phyloP scores from a whole-genome alignment of 2,888 invertebrate genomes.

The Heterodera filipjevi region DNA sequence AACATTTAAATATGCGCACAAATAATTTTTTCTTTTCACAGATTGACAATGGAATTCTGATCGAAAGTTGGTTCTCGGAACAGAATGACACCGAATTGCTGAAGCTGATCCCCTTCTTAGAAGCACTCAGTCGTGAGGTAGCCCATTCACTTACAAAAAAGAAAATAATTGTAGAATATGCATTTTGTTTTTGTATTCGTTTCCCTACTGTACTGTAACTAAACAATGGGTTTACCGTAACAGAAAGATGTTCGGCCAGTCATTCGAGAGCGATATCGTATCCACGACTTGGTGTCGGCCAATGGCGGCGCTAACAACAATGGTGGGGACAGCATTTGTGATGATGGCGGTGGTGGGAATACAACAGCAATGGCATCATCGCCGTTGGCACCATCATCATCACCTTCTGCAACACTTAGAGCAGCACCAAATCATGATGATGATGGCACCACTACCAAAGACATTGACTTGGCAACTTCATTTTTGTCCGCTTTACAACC shows the following conservation, averaged over 20 bases:
- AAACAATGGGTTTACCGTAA: too few species aligned
- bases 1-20: neutral
- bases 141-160: too few species aligned
- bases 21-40: neutral
- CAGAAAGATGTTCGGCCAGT: conserved; percentile 86
- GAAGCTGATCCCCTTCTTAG: conserved; percentile 87
- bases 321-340: neutral
- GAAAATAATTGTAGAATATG: too few species aligned
- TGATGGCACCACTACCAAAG: too few species aligned
- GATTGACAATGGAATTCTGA: conserved; percentile 86
- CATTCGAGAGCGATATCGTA: conserved; percentile 84
- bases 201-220: too few species aligned
- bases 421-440: too few species aligned
- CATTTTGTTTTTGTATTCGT: too few species aligned
- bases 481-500: too few species aligned
- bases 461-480: too few species aligned
- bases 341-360: neutral
- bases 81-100: conserved; percentile 84
- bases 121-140: conserved; percentile 67
- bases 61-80: conserved; percentile 95
- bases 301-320: neutral
- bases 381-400: neutral
- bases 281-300: conserved; percentile 81
- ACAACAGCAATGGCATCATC: too few species aligned
- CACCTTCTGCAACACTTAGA: too few species aligned